These are phyloP conservation scores for Planococcus citri DNA, from an alignment of 1,140 invertebrate species.

Conservation along the genomic window DNA sequence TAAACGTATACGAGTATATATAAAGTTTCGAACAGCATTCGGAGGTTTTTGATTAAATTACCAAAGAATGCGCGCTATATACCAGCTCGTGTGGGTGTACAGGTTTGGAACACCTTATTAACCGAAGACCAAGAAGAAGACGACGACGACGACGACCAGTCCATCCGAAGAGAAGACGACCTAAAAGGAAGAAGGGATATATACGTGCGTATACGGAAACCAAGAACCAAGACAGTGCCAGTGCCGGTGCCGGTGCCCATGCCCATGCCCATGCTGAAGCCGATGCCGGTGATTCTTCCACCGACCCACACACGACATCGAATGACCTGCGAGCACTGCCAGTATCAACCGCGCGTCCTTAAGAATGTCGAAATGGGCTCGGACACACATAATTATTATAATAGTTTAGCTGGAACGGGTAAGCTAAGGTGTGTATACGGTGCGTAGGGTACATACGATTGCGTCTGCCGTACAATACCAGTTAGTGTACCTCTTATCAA, in stretches of 20 bases:
- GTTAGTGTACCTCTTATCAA: no score
- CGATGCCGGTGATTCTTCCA: not conserved
- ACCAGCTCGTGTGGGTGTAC: not conserved
- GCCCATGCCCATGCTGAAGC: no score
- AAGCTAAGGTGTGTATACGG: not conserved
- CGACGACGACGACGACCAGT: not conserved
- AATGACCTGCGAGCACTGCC: not conserved
- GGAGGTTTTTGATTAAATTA: slow-evolving; percentile 8
- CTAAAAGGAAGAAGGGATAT: not conserved
- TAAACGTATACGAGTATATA: no score
- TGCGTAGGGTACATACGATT: no score
- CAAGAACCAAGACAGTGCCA: not conserved
- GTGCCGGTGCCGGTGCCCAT: no score
- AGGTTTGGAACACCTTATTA: not conserved
- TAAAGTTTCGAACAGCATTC: not conserved
- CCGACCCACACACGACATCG: not conserved
- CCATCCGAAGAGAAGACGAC: not conserved
- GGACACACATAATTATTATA: not conserved
- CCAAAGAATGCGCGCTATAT: not conserved
- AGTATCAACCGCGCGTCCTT: not conserved
- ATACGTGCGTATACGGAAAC: not conserved
- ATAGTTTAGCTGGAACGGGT: not conserved
- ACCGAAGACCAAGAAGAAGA: not conserved
- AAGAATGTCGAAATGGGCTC: not conserved
- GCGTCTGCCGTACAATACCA: no score